Base-by-base conservation (phyloP, 2,113 vertebrate genomes). In the Galemys pyrenaicus region DNA sequence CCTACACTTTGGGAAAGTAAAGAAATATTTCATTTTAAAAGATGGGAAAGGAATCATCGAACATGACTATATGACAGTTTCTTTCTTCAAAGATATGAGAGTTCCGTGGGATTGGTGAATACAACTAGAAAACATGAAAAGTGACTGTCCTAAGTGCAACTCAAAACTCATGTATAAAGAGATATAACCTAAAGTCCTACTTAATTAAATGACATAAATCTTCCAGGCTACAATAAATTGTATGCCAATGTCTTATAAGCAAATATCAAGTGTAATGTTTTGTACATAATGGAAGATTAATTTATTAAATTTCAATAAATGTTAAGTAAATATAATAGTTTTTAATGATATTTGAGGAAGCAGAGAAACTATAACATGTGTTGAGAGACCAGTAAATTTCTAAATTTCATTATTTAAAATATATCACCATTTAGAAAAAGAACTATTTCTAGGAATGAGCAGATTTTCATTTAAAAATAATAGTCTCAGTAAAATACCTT, bases 81-180 rank as follows among this genome's bases (percentile, higher is more conserved):
- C 44, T 85, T 64, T 16, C 22, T 64, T 35, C 41, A 89, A 49
- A 81, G 12, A 35, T 2, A 9, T 75, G 37, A 32, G 75, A 86
- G 24, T 19, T 7, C 4, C 44, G 0, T 82, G 54, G 11, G 32
- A 58, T 11, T 44, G 8, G 44, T 26, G 41, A 65, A 81, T 28
- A 67, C 49, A 86, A 81, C 54, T 24, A 86, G 32, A 46, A 84
- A 80, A 89, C 17, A 46, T 24, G 46, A 88, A 87, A 93, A 80
- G 5, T 58, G 46, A 46, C 22, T 89, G 32, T 86, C 1, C 28
- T 46, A 74, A 37, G 3, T 51, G 3, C 17, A 70, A 30, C 85
- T 65, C 79, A 60, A 68, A 81, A 85, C 80, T 54, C 9, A 46
- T 75, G 16, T 39, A 15, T 51, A 75, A 51, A 80, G n/a, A 68